A percentile compares a stretch with the other conserved stretches of the same genome.
phyloP scores from a whole-genome alignment of 1,140 invertebrate species.

The Hylyphantes graminicola region DNA sequence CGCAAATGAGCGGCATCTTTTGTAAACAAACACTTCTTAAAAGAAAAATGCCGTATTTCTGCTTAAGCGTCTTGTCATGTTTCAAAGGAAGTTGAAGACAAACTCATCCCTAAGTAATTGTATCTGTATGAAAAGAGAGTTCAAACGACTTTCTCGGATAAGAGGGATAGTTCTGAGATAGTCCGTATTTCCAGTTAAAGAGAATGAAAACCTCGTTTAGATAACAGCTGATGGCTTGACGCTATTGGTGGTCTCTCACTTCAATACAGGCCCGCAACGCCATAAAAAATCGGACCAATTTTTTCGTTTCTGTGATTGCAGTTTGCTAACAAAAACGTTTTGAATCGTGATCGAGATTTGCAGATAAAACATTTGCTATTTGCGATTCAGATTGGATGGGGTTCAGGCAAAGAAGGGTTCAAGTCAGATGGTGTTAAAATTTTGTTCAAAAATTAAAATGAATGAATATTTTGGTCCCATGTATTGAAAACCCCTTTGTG shows the following conservation, averaged over 20 bases:
- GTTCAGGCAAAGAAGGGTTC: too few species aligned
- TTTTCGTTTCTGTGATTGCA: conserved; percentile 36
- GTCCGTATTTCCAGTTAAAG: conserved; percentile 30
- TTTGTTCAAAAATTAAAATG: too few species aligned
- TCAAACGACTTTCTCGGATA: conserved; percentile 44
- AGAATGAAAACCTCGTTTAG: conserved; percentile 45
- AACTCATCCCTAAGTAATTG: conserved; percentile 9
- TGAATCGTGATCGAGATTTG: conserved; percentile 35
- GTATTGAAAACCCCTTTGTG: too few species aligned
- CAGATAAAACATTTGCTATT: background rate
- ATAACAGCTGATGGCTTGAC: conserved; percentile 37
- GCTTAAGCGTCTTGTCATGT: background rate
- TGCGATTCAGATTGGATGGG: too few species aligned
- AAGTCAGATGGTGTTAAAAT: too few species aligned
- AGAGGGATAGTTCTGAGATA: conserved; percentile 19
- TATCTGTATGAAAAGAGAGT: conserved; percentile 19
- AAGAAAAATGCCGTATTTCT: background rate
- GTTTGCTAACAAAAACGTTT: conserved; percentile 24
- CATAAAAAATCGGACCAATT: conserved; percentile 1
- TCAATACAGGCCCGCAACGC: background rate
- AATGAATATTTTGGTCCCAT: too few species aligned
- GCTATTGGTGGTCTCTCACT: conserved; percentile 48
- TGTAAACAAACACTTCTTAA: too few species aligned
- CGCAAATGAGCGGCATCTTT: too few species aligned
- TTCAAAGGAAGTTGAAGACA: conserved; percentile 1